Base-by-base conservation (phyloP, 1,140 invertebrate species). In the Drosophila gunungcola region DNA sequence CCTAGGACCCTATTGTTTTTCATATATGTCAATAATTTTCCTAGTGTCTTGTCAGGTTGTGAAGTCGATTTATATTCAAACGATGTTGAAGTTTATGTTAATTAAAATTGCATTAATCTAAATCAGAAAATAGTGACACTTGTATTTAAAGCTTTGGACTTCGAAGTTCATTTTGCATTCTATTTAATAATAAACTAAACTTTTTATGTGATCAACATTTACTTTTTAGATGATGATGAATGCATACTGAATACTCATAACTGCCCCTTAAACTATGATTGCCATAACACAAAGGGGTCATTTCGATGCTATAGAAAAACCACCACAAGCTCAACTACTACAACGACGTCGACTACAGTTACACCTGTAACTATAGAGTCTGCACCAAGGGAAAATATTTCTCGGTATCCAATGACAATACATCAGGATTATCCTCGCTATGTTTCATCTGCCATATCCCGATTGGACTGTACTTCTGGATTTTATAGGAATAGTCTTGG, bases 141-240 rank as follows among this genome's bases (percentile, higher is more conserved):
- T 5, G 5, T 32, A 32, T 7, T 32, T 32, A 32, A 32, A 6
- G 29, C 29, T 32, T 32, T 4, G 29, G 29, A 32, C 29, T 32
- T 32, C 1, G 29, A 32, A 32, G 29, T 32, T 21, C 16, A 21
- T 21, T 21, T 6, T 6, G 29, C 4, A 7, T 32, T 32, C 5
- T 32, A 7, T 32, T 7, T 6, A 1, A 32, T 32, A 6, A 6
- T 32, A 2, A 32, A 32, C 29, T 7, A 6, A 38, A 38, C 36
- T 38, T 32, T 45, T 27, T 11, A 49, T 29, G 32, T 36, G 36
- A n/a, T 6, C 3, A 5, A 9, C 13, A 12, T 54, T 36, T 32
- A 13, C 9, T 12, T 61, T 57, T 6, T 11, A 97, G 98, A 99
- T 92, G 96, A 99, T 77, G 96, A 99, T 92, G 98, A 99, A 92